phyloP scores from a whole-genome alignment of 2,113 vertebrate genomes.

The Pomatorhinus ruficollis region DNA sequence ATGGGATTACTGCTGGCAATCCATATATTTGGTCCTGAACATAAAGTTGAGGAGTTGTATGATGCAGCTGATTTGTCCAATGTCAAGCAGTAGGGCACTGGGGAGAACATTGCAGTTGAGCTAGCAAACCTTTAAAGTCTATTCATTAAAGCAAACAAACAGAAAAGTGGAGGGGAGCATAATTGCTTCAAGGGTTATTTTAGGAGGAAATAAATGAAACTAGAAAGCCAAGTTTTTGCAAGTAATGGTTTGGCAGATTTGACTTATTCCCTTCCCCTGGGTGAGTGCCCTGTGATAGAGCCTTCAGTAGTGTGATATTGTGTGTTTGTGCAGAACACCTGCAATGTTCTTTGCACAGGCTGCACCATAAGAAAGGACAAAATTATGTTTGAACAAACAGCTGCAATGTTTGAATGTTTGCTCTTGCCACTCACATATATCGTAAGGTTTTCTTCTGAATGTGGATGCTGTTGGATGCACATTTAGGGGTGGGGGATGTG shows the following conservation, averaged over 20 bases:
- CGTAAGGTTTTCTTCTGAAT: background rate
- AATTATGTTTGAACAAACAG: background rate
- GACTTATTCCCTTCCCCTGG: background rate
- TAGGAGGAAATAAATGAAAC: background rate
- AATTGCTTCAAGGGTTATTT: background rate
- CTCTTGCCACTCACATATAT: background rate
- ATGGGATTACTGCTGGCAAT: background rate
- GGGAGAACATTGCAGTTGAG: background rate
- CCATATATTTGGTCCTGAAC: background rate
- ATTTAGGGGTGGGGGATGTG: background rate
- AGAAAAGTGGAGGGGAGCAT: background rate
- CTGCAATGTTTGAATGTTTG: background rate
- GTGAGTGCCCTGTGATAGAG: background rate
- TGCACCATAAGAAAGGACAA: background rate
- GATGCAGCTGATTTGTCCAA: background rate
- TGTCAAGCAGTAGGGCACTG: background rate
- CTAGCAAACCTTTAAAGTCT: background rate
- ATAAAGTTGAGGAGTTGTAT: background rate
- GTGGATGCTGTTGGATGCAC: background rate
- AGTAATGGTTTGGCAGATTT: background rate
- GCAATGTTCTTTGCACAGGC: background rate
- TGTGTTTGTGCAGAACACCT: background rate
- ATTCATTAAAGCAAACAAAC: background rate
- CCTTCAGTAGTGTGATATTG: background rate
- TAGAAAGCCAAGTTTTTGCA: background rate